phyloP scores from a whole-genome alignment of 2,113 vertebrate species.

The Gymnorhina tibicen region DNA sequence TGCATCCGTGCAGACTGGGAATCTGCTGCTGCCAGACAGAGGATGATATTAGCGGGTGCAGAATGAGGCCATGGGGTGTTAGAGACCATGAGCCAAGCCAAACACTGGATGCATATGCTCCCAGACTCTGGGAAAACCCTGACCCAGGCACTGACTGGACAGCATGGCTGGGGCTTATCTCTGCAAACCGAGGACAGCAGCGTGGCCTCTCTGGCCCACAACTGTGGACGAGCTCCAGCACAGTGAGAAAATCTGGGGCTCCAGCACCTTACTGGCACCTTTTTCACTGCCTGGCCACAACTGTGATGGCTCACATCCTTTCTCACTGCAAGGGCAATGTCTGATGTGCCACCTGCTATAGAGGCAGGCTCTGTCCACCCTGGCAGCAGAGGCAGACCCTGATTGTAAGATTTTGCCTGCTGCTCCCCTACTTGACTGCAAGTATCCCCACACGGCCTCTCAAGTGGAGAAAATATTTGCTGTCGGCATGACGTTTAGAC shows the following conservation, averaged over 20 bases:
- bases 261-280: background rate
- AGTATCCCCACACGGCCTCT: background rate
- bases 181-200: background rate
- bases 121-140: background rate
- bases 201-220: background rate
- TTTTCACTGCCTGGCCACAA: background rate
- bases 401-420: accelerated
- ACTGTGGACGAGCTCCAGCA: background rate
- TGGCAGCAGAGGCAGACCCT: background rate
- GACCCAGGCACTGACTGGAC: background rate
- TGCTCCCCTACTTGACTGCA: background rate
- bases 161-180: background rate
- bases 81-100: background rate
- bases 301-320: background rate
- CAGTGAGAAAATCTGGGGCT: background rate
- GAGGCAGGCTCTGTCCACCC: background rate
- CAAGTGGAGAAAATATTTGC: background rate
- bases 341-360: background rate
- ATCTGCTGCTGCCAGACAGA: background rate
- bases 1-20: background rate
- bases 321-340: accelerated
- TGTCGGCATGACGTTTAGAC: background rate
- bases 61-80: background rate
- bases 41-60: background rate
- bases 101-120: background rate